These are phyloP conservation scores for Galemys pyrenaicus DNA, from an alignment of 2,113 vertebrate genomes.

Conservation along the genomic window DNA sequence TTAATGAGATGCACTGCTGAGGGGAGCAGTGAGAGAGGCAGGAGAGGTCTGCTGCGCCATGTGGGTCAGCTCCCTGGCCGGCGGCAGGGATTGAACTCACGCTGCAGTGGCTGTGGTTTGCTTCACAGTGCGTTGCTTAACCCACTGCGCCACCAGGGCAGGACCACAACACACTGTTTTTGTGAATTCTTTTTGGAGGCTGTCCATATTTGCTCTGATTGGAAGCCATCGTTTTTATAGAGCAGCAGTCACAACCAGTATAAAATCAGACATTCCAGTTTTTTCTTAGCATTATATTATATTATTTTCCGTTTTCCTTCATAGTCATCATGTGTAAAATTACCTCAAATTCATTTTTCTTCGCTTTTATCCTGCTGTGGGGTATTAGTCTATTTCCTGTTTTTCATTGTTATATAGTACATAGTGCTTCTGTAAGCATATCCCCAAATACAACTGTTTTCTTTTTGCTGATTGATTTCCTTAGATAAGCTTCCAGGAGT, in stretches of 20 bases:
- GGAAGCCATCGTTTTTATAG: background rate
- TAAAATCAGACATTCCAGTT: slow-evolving; percentile 27
- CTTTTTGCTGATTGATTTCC: slow-evolving; percentile 53
- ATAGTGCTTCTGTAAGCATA: slow-evolving; percentile 27
- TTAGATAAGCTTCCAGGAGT: slow-evolving; percentile 33
- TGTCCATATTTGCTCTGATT: background rate
- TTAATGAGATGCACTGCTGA: no score
- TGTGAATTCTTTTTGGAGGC: background rate
- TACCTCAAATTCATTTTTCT: slow-evolving; percentile 50
- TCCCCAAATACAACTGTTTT: slow-evolving; percentile 6
- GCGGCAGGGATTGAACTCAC: no score
- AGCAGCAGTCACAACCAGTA: background rate
- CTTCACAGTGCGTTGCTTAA: no score
- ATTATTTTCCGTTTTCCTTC: slow-evolving; percentile 60
- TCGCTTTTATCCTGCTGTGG: slow-evolving; percentile 50
- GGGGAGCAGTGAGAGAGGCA: no score
- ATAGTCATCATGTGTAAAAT: slow-evolving; percentile 48
- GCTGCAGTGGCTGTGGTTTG: no score
- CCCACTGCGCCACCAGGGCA: no score
- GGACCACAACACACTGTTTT: background rate
- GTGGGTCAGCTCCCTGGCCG: no score
- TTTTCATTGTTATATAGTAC: background rate
- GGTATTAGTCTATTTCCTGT: background rate
- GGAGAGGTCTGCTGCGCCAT: no score
- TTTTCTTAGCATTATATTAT: slow-evolving; percentile 57